These are phyloP conservation scores for Gadus chalcogrammus DNA, from an alignment of 2,113 vertebrate genomes.

Conservation along the genomic window DNA sequence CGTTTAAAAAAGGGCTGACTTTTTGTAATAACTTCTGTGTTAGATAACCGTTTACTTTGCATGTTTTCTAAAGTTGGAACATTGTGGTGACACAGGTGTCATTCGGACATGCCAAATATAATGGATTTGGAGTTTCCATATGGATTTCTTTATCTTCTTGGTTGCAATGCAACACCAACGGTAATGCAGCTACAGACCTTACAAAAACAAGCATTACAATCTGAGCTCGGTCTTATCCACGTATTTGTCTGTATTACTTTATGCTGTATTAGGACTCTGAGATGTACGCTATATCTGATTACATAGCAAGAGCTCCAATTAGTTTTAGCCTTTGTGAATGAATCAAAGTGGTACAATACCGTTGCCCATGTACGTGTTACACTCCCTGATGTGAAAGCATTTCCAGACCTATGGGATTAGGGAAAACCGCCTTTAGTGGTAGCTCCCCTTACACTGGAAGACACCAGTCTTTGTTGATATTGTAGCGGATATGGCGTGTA, in stretches of 20 bases:
- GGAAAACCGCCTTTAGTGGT: not conserved
- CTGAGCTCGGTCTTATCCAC: no score
- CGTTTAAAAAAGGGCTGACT: no score
- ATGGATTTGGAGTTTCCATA: constrained; percentile 10
- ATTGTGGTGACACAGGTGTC: not conserved
- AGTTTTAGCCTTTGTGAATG: not conserved
- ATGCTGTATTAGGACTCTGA: no score
- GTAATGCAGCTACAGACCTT: no score
- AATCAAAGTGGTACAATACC: not conserved
- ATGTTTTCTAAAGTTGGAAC: no score
- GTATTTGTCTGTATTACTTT: no score
- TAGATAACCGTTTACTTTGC: no score
- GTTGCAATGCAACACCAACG: no score
- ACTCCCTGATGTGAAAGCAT: not conserved
- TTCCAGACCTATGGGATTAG: not conserved
- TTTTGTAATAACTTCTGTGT: no score
- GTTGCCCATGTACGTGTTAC: not conserved
- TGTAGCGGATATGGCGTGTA: constrained; percentile 36
- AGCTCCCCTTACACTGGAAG: not conserved
- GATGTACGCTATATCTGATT: not conserved
- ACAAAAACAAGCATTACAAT: no score
- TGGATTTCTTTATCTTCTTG: no score
- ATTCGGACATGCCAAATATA: not conserved
- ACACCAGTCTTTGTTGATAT: constrained; percentile 9
- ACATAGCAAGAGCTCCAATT: not conserved